phyloP scores from a whole-genome alignment of 2,113 vertebrate genomes.

The Takifugu bimaculatus region DNA sequence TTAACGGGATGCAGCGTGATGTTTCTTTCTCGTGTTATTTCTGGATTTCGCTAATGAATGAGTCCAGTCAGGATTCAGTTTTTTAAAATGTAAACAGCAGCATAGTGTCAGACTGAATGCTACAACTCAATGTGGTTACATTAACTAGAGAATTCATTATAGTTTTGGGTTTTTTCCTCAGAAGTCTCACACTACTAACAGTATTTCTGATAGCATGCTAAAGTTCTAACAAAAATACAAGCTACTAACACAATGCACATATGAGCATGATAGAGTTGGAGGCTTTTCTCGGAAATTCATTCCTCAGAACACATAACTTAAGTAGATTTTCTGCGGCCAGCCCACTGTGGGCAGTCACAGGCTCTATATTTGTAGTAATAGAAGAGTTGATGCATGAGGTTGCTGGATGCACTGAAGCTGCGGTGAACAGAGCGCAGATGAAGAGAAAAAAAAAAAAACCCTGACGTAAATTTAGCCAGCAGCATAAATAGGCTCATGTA shows the following conservation, averaged over 20 bases:
- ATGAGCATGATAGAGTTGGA: slow-evolving; percentile 39
- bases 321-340: not conserved
- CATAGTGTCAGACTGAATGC: not conserved
- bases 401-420: not conserved
- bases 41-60: too few relatives aligned
- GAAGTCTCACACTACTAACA: slow-evolving; percentile 44
- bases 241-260: slow-evolving; percentile 48
- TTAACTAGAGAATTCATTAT: not conserved
- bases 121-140: not conserved
- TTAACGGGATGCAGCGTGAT: slow-evolving; percentile 28
- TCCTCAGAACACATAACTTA: not conserved
- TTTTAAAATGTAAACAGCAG: too few relatives aligned
- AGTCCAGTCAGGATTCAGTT: too few relatives aligned
- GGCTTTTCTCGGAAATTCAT: not conserved
- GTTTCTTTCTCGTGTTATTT: too few relatives aligned
- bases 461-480: not conserved
- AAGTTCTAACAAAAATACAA: slow-evolving; percentile 47
- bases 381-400: not conserved
- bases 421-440: not conserved
- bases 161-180: slow-evolving; percentile 7
- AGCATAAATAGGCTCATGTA: slow-evolving; percentile 8
- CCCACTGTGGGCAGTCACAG: not conserved
- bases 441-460: not conserved
- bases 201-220: slow-evolving; percentile 51
- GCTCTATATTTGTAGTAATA: not conserved